Evolutionary conservation across 2,888 invertebrate species (phyloP).

Genomic region (Empis livida): DNA sequence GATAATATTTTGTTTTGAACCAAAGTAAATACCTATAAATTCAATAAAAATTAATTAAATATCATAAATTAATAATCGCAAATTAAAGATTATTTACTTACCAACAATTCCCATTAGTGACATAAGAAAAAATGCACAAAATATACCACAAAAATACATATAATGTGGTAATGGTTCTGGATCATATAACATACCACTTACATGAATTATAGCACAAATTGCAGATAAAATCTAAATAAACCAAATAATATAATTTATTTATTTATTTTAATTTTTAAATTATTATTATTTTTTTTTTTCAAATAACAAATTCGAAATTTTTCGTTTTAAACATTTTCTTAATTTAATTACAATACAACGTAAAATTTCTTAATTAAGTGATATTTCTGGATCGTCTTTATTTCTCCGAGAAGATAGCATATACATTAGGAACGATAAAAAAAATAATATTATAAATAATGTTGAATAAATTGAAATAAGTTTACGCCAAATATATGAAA

Average conservation of each 20-base stretch:
- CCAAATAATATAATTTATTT: neutral
- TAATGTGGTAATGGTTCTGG: conserved; percentile 18
- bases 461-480: too few species aligned
- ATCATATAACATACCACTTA: conserved; percentile 18
- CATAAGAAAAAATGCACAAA: conserved; percentile 18
- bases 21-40: conserved; percentile 11
- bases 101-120: conserved; percentile 19
- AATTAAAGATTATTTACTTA: neutral
- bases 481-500: too few species aligned
- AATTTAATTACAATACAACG: too few species aligned
- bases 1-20: conserved; percentile 11
- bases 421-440: too few species aligned
- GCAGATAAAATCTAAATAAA: neutral
- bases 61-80: neutral
- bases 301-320: too few species aligned
- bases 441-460: too few species aligned
- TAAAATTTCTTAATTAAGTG: too few species aligned
- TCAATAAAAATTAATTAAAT: conserved; percentile 2
- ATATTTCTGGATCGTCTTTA: too few species aligned
- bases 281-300: too few species aligned
- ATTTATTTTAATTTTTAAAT: too few species aligned
- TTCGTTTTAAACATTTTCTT: too few species aligned
- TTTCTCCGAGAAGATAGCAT: too few species aligned
- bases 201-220: conserved; percentile 18
- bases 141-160: conserved; percentile 22